A percentile compares a stretch with the other conserved stretches of the same genome.
These are phyloP conservation scores for Xestobium rufovillosum DNA, from an alignment of 2,888 invertebrate genomes.

Conservation along the genomic window DNA sequence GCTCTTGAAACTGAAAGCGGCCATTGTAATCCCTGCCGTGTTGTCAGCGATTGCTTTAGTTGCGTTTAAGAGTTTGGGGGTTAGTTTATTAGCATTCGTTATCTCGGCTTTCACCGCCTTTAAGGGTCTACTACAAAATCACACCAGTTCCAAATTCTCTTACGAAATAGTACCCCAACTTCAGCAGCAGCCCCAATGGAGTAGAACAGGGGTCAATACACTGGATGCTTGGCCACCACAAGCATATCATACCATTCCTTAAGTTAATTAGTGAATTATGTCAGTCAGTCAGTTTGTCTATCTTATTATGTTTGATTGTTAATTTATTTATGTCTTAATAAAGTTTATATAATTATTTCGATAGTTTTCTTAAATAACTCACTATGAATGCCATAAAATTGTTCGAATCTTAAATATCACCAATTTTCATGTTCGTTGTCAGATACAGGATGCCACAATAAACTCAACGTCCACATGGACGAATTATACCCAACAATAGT, in stretches of 20 bases:
- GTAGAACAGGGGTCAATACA: conserved; percentile 26
- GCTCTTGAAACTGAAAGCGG: conserved; percentile 54
- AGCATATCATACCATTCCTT: conserved; percentile 30
- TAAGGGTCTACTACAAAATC: conserved; percentile 35
- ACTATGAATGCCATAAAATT: too few relatives aligned
- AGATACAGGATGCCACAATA: too few relatives aligned
- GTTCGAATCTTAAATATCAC: too few relatives aligned
- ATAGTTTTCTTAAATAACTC: too few relatives aligned
- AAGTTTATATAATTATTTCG: too few relatives aligned
- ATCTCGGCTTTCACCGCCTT: conserved; percentile 47
- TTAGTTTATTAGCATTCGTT: conserved; percentile 53
- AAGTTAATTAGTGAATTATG: too few relatives aligned
- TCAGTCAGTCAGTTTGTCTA: too few relatives aligned
- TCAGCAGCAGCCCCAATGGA: conserved; percentile 33
- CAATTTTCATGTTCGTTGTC: too few relatives aligned
- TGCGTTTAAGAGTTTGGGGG: conserved; percentile 57
- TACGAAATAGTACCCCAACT: conserved; percentile 39
- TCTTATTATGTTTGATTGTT: too few relatives aligned
- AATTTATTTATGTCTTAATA: too few relatives aligned
- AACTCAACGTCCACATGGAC: too few relatives aligned
- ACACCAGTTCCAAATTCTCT: conserved; percentile 31
- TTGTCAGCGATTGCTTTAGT: conserved; percentile 55
- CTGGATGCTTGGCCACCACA: conserved; percentile 21
- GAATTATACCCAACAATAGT: too few relatives aligned
- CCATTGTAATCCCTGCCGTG: conserved; percentile 53